Conservation (phyloP, 2,888 invertebrate genomes). For the Cataglyphis livida region DNA sequence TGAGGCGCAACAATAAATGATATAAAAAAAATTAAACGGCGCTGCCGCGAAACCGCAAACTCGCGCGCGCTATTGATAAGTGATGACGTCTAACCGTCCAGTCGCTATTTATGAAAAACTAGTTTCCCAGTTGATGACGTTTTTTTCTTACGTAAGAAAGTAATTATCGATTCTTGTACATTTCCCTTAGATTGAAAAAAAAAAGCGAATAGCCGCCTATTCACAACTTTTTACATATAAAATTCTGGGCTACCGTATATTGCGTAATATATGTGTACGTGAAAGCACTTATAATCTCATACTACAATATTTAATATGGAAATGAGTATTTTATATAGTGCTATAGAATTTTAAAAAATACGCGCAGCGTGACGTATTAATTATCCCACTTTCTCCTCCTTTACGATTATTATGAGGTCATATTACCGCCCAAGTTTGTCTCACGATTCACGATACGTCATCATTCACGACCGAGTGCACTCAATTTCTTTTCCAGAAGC, state of each 20-base stretch:
- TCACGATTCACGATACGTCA: conserved; percentile 49
- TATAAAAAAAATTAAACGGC: conserved; percentile 30
- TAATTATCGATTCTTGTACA: conserved; percentile 15
- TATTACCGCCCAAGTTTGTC: conserved; percentile 51
- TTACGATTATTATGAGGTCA: conserved; percentile 58
- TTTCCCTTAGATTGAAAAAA: conserved; percentile 6
- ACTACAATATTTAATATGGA: neutral
- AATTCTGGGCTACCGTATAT: conserved; percentile 1
- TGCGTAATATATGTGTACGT: neutral
- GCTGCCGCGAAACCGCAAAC: conserved; percentile 49
- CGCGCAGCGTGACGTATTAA: conserved; percentile 27
- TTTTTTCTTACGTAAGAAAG: conserved; percentile 7
- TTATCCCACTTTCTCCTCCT: conserved; percentile 63
- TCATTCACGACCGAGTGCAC: conserved; percentile 36
- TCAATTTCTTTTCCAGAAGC: conserved; percentile 59
- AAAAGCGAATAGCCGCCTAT: conserved; percentile 11
- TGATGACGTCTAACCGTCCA: conserved; percentile 40
- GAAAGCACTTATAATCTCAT: conserved; percentile 10
- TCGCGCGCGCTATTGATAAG: conserved; percentile 34
- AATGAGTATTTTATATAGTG: conserved; percentile 24
- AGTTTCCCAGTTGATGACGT: conserved; percentile 9
- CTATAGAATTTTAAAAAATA: conserved; percentile 17
- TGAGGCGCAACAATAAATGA: conserved; percentile 36
- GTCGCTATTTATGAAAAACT: conserved; percentile 30
- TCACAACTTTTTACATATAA: conserved; percentile 27